Evolutionary conservation across 2,888 invertebrate species (phyloP), one percentile per base, ranked within the genome.

Genomic region (Cephonodes hylas): DNA sequence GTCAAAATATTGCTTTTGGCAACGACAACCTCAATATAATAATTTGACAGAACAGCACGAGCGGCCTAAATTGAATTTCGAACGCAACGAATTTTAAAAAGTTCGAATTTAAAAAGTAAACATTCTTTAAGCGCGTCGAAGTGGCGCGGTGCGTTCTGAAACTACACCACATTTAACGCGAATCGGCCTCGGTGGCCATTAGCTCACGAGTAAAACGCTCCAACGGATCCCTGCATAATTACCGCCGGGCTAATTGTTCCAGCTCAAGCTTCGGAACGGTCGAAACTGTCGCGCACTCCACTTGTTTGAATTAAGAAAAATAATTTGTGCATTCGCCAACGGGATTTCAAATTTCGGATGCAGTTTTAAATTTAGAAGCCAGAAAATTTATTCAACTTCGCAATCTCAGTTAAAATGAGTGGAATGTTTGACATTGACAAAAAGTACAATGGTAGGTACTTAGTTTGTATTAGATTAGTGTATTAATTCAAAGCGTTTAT

Each of bases 221-320:
- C 79, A 82, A 75, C 78, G 79, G 81, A 71, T 77, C 75, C 76
- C 76, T 78, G 84, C 82, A 80, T 87, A 88, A 88, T 88, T 88
- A 84, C 84, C 70, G 67, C 72, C 74, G 69, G 71, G 69, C 83
- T 88, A 88, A 88, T 88, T 89, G 86, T 86, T 82, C 75, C 67
- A 71, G 71, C 67, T 65, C 71, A 62, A 70, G 69, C 71, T 72
- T 76, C 64, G 75, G 75, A 79, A 80, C 76, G 72, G 67, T 64
- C 62, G 64, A 70, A 70, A 69, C 68, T 74, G 70, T 75, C 73
- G 69, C 72, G 62, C 56, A 56, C 45, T 18, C 13, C 34, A 18
- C 27, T 25, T 25, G 22, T 22, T 5, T 46, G 25, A 48, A 22
- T 34, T 45, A 38, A 22, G 34, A 59, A 34, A 59, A 45, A 45